phyloP scores from a whole-genome alignment of 2,888 invertebrate species.

The Prosapia bicincta region DNA sequence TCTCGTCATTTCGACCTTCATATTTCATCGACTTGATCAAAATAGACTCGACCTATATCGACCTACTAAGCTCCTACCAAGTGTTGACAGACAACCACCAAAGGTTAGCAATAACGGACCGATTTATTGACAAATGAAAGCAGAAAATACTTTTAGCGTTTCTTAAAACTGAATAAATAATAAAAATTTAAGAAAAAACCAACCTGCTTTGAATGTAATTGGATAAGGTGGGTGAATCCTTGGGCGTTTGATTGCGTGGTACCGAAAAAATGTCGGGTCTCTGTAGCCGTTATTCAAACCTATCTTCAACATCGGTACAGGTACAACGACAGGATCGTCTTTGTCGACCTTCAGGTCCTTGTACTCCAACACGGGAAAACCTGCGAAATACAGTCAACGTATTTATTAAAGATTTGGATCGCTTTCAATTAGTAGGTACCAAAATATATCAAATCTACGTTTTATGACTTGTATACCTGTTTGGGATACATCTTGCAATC shows the following conservation, averaged over 20 bases:
- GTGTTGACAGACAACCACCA: too few relatives aligned
- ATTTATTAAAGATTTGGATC: too few relatives aligned
- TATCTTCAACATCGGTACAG: conserved; percentile 54
- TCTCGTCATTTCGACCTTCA: too few relatives aligned
- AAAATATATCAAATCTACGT: too few relatives aligned
- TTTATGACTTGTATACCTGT: too few relatives aligned
- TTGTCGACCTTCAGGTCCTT: conserved; percentile 56
- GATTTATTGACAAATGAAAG: background rate
- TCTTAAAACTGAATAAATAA: background rate
- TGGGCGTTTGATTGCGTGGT: conserved; percentile 54
- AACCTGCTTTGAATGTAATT: conserved; percentile 37
- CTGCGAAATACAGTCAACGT: too few relatives aligned
- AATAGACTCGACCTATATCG: too few relatives aligned
- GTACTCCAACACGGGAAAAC: conserved; percentile 47
- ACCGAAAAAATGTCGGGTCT: conserved; percentile 59
- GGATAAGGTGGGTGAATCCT: conserved; percentile 52
- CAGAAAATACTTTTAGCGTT: background rate
- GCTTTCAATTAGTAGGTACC: too few relatives aligned
- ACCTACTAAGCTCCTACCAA: too few relatives aligned
- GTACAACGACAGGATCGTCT: conserved; percentile 57
- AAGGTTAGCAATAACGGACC: background rate
- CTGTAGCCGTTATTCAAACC: conserved; percentile 58
- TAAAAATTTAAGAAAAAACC: background rate
- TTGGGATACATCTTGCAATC: too few relatives aligned
- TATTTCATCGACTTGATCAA: too few relatives aligned